Percentiles rank a stretch among this genome's conserved stretches.
Evolutionary conservation across 1,140 invertebrate species (phyloP).

Genomic region (Caenorhabditis remanei): DNA sequence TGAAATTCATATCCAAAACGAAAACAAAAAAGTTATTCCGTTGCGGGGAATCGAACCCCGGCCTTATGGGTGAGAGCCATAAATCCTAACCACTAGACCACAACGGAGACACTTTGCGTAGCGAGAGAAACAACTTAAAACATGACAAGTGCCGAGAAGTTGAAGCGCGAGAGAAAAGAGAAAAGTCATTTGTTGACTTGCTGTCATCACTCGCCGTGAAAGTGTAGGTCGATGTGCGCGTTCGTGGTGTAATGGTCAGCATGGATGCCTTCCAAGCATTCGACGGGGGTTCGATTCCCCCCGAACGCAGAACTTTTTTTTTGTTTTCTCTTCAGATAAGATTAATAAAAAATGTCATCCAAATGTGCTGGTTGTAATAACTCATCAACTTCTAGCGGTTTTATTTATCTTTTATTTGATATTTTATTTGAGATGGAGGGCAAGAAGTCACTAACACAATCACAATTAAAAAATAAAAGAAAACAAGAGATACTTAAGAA

Average conservation of each 20-base stretch:
- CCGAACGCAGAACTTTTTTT: constrained; percentile 42
- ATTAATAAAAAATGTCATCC: too few species aligned
- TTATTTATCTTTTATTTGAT: too few species aligned
- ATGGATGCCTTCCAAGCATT: constrained; percentile 62
- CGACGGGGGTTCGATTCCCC: constrained; percentile 62
- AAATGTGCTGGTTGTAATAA: too few species aligned
- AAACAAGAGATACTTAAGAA: too few species aligned
- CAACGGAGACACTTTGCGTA: constrained; percentile 35
- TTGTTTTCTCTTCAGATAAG: neutral
- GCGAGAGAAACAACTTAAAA: neutral
- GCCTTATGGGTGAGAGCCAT: constrained; percentile 87
- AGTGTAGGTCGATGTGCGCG: neutral
- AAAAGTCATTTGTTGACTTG: neutral
- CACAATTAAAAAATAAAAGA: too few species aligned
- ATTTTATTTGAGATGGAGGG: too few species aligned
- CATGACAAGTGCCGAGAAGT: neutral
- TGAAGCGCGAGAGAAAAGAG: neutral
- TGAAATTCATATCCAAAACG: too few species aligned
- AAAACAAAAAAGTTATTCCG: constrained; percentile 67
- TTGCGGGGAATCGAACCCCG: constrained; percentile 88
- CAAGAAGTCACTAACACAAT: too few species aligned
- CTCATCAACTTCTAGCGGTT: too few species aligned
- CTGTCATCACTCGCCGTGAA: neutral
- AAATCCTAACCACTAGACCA: constrained; percentile 83
- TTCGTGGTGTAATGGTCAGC: constrained; percentile 62